Evolutionary conservation across 2,113 vertebrate genomes (phyloP).

Genomic region (Pseudorhombus dupliciocellatus): DNA sequence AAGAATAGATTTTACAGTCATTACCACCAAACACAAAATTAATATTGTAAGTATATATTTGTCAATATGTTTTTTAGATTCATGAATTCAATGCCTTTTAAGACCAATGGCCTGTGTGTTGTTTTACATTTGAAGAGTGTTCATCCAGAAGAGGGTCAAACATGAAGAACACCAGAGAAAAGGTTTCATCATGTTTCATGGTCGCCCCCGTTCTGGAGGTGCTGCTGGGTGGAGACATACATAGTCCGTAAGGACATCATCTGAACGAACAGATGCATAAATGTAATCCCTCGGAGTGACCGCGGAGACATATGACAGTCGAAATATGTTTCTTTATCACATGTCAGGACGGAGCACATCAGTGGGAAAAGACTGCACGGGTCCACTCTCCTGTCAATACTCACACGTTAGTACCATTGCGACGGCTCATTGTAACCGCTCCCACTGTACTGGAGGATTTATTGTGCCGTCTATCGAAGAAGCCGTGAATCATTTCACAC

Average conservation of each 20-base stretch:
- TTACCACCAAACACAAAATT: no score
- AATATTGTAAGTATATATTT: no score
- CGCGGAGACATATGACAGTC: background rate
- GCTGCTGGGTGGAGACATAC: background rate
- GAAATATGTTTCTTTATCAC: conserved; percentile 3
- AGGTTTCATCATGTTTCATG: conserved; percentile 10
- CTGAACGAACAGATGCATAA: background rate
- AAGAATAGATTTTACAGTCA: no score
- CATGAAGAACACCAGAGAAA: conserved; percentile 6
- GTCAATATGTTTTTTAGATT: no score
- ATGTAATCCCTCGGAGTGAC: background rate
- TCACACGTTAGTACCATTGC: conserved; percentile 2
- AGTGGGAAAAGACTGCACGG: background rate
- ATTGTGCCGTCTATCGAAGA: conserved; percentile 12
- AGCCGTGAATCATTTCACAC: background rate
- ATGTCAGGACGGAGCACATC: background rate
- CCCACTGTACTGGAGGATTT: background rate
- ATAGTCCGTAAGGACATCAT: background rate
- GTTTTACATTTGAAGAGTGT: background rate
- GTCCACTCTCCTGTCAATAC: background rate
- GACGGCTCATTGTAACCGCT: conserved; percentile 8
- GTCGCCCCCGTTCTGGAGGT: background rate
- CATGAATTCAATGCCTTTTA: no score
- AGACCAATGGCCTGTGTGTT: no score
- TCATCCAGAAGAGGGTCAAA: conserved; percentile 9